Conservation (phyloP, 2,113 vertebrate species). For the Hirundichthys speculiger region DNA sequence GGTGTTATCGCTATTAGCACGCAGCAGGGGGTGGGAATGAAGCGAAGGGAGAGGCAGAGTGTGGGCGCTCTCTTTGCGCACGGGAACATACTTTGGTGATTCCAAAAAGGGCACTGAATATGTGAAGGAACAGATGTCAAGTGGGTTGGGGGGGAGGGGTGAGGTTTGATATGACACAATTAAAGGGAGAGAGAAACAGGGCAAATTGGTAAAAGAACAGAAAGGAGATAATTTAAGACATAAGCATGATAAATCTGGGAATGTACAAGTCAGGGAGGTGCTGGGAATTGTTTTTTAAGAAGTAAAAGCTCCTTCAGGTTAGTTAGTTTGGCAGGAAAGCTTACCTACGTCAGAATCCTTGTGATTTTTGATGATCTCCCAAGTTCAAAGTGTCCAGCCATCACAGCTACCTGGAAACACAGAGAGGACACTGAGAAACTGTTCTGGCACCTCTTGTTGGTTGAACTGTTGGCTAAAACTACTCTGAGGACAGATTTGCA, state of each 20-base stretch:
- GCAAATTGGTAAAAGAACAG: conserved; percentile 8
- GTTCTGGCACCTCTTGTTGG: too few relatives aligned
- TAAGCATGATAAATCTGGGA: conserved; percentile 2
- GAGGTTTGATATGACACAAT: conserved; percentile 11
- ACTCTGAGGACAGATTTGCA: background rate
- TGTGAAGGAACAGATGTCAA: background rate
- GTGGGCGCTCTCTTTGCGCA: conserved; percentile 81
- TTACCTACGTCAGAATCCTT: conserved; percentile 88
- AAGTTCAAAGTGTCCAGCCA: conserved; percentile 92
- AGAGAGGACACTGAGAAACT: background rate
- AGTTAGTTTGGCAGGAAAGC: conserved; percentile 30
- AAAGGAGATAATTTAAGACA: conserved; percentile 1
- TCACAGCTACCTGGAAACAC: conserved; percentile 85
- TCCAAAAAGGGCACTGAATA: conserved; percentile 89
- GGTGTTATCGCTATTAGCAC: conserved; percentile 91
- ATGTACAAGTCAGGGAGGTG: conserved; percentile 10
- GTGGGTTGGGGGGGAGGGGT: background rate
- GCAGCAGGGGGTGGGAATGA: conserved; percentile 80
- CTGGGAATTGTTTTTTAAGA: conserved; percentile 1
- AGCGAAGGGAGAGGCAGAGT: conserved; percentile 78
- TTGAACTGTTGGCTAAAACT: too few relatives aligned
- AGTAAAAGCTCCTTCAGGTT: background rate
- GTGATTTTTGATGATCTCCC: conserved; percentile 93
- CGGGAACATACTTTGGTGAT: conserved; percentile 87
- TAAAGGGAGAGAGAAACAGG: conserved; percentile 6